Evolutionary conservation across 2,797 vertebrate genomes (phyloP).

Genomic region (Taenioides sp.): DNA sequence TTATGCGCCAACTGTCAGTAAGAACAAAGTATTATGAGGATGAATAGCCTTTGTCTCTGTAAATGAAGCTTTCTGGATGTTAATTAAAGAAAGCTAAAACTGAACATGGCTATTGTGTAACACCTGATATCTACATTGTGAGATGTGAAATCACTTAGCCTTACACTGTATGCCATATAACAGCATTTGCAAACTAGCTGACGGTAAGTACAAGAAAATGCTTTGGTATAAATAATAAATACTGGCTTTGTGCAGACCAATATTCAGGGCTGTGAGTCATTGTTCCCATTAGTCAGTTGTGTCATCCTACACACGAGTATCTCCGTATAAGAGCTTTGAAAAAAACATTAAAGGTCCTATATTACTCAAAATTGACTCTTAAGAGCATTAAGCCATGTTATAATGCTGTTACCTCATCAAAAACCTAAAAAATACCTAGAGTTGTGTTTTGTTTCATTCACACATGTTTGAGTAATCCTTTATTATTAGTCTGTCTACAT

Average conservation of each 20-base stretch:
- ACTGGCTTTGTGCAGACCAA: constrained; percentile 1
- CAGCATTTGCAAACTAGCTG: constrained; percentile 1
- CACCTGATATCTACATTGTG: not conserved
- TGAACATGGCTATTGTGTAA: too few species aligned
- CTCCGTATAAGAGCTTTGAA: not conserved
- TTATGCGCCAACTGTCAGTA: constrained; percentile 15
- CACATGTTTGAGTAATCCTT: too few species aligned
- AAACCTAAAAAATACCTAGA: too few species aligned
- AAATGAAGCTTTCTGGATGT: not conserved
- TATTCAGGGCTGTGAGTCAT: constrained; percentile 7
- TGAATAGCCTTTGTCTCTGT: not conserved
- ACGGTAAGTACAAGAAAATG: not conserved
- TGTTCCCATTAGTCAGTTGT: not conserved
- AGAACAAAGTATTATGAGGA: constrained; percentile 7
- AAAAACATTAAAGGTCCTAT: not conserved
- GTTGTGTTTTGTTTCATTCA: too few species aligned
- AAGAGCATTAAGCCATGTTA: too few species aligned
- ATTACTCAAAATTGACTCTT: too few species aligned
- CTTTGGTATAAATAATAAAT: constrained; percentile 8
- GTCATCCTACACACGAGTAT: constrained; percentile 8
- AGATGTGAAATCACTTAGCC: not conserved
- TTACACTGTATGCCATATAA: not conserved
- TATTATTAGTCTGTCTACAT: too few species aligned
- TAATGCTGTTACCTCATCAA: too few species aligned
- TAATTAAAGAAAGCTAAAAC: not conserved